Evolutionary conservation across 2,113 vertebrate species (phyloP).

Genomic region (Sylvietta virens): DNA sequence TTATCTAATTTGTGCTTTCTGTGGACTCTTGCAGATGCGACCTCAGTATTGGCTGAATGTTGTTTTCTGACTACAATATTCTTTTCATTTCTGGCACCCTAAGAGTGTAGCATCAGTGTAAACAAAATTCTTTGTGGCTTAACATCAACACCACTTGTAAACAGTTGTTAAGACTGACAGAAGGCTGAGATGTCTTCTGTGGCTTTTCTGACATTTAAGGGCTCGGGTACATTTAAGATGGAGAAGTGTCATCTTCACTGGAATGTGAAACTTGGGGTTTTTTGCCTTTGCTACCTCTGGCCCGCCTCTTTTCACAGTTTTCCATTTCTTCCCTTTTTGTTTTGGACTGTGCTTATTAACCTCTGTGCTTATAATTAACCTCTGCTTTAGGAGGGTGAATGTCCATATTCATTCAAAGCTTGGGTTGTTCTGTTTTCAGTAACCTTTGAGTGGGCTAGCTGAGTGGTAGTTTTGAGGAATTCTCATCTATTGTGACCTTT

Average conservation of each 20-base stretch:
- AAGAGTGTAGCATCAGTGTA: background rate
- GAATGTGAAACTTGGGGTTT: background rate
- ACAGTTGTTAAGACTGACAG: background rate
- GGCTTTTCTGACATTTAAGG: background rate
- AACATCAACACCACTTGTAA: background rate
- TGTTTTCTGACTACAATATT: background rate
- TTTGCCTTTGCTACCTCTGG: background rate
- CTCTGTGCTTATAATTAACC: too few species aligned
- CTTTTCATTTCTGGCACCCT: background rate
- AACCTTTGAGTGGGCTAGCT: background rate
- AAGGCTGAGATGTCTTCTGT: background rate
- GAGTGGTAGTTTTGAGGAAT: background rate
- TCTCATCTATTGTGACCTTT: background rate
- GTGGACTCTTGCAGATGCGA: background rate
- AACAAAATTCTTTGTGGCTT: background rate
- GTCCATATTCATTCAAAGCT: background rate
- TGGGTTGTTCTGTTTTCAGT: background rate
- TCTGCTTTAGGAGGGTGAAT: background rate
- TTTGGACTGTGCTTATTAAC: background rate
- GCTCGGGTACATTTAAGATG: accelerated
- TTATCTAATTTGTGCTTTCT: background rate
- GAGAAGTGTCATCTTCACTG: background rate
- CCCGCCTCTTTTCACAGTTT: background rate
- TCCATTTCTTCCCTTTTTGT: background rate
- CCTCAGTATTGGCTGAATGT: background rate